Conservation (phyloP, 2,888 invertebrate genomes). For the Uloborus plumipes region DNA sequence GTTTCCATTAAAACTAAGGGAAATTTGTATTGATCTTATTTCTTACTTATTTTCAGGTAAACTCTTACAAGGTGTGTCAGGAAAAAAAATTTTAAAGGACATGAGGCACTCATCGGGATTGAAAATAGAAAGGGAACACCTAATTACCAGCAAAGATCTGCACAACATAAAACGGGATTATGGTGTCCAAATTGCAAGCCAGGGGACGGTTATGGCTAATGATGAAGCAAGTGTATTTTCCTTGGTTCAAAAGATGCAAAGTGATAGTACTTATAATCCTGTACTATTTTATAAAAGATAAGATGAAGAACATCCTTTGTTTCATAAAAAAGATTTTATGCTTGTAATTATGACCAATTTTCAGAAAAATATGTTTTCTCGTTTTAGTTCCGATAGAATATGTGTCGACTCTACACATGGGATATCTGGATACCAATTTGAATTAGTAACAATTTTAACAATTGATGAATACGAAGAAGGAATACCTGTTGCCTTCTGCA, state of each 20-base stretch:
- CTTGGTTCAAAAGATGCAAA: constrained; percentile 4
- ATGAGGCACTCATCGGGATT: background rate
- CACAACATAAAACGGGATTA: constrained; percentile 11
- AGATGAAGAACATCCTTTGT: background rate
- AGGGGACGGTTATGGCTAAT: background rate
- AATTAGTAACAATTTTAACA: constrained; percentile 8
- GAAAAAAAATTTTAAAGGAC: background rate
- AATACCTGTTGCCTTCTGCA: constrained; percentile 3
- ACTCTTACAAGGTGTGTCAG: constrained; percentile 4
- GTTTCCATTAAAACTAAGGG: no score
- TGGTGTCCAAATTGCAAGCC: background rate
- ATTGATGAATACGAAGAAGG: constrained; percentile 13
- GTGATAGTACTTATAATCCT: background rate
- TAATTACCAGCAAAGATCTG: background rate
- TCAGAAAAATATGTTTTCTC: constrained; percentile 8
- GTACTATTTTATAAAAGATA: constrained; percentile 10
- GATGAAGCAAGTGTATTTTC: constrained; percentile 5
- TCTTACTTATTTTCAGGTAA: constrained; percentile 6
- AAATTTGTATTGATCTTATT: no score
- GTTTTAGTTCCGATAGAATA: background rate
- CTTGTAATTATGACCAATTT: constrained; percentile 15
- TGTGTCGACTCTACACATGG: constrained; percentile 7
- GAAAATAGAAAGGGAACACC: background rate
- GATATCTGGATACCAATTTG: constrained; percentile 11
- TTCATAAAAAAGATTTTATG: constrained; percentile 9